These are phyloP conservation scores for Spilarctia lutea DNA, from an alignment of 2,888 invertebrate genomes.

Conservation along the genomic window DNA sequence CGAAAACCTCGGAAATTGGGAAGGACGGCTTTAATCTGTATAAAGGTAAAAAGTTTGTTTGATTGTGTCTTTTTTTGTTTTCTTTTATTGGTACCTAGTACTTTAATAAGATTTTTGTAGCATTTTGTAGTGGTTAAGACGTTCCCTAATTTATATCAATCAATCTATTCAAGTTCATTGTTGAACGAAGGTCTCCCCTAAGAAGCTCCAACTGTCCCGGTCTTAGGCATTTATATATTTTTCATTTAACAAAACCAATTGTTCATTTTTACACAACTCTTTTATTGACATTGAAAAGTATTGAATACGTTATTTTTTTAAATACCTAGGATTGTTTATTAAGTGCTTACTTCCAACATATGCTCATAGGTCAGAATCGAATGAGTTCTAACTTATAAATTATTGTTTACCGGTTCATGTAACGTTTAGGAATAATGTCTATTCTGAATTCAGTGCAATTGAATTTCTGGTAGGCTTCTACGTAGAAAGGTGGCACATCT, in stretches of 20 bases:
- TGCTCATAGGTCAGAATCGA: neutral
- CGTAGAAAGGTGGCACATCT: too few species aligned
- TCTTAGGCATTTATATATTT: neutral
- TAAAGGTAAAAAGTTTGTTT: slow-evolving; percentile 69
- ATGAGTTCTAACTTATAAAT: neutral
- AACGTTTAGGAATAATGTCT: neutral
- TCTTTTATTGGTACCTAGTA: slow-evolving; percentile 10
- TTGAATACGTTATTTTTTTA: neutral
- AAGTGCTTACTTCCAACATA: neutral
- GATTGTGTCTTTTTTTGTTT: neutral
- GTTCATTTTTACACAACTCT: neutral
- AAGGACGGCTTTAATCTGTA: slow-evolving; percentile 82
- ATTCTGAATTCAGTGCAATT: neutral
- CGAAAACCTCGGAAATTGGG: slow-evolving; percentile 66
- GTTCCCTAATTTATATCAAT: too few species aligned
- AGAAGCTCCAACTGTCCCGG: too few species aligned
- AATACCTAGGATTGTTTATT: neutral
- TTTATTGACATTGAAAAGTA: neutral
- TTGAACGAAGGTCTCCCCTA: too few species aligned
- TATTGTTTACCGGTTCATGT: neutral
- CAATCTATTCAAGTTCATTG: too few species aligned
- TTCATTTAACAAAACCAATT: neutral
- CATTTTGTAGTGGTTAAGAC: neutral
- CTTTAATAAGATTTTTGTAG: neutral
- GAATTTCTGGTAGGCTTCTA: neutral